Percentiles rank a stretch among this genome's conserved stretches.
Conservation (phyloP, 2,113 vertebrate genomes). For the Plecturocebus donacophilus region DNA sequence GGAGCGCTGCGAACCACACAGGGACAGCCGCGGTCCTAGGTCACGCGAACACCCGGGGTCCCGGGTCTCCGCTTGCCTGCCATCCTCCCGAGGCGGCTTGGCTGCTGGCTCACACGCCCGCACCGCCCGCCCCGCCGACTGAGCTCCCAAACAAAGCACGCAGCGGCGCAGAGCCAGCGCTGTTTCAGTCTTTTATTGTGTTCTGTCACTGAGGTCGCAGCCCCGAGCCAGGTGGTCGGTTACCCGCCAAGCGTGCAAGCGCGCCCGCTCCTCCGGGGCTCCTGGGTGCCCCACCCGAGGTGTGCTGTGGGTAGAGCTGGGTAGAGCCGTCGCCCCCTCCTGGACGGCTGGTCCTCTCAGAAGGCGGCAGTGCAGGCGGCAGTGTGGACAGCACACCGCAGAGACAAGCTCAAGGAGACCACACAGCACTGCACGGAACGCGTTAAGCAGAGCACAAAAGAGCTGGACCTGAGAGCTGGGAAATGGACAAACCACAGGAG, state of each 20-base stretch:
- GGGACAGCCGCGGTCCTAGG: neutral
- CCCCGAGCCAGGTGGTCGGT: neutral
- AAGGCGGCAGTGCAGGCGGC: neutral
- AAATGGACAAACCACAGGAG: slow-evolving; percentile 53
- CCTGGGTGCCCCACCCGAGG: neutral
- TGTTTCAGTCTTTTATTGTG: slow-evolving; percentile 85
- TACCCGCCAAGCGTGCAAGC: neutral
- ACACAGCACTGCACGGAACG: slow-evolving; percentile 56
- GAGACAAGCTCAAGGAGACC: slow-evolving; percentile 71
- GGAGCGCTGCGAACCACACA: neutral
- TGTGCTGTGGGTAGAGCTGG: slow-evolving; percentile 47
- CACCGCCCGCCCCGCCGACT: neutral
- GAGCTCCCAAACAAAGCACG: slow-evolving; percentile 76
- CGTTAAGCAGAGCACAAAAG: slow-evolving; percentile 74
- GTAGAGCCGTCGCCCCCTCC: slow-evolving; percentile 48
- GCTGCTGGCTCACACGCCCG: neutral
- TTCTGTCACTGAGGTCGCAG: slow-evolving; percentile 44
- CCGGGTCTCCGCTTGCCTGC: neutral
- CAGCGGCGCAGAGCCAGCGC: slow-evolving; percentile 71
- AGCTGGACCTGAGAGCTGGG: slow-evolving; percentile 64
- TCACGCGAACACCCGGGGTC: accelerated
- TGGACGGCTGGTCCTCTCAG: slow-evolving; percentile 9
- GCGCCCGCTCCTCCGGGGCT: neutral
- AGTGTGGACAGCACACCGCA: slow-evolving; percentile 88
- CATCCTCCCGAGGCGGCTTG: neutral